Evolutionary conservation across 2,113 vertebrate species (phyloP).

Genomic region (Ornithorhynchus anatinus): DNA sequence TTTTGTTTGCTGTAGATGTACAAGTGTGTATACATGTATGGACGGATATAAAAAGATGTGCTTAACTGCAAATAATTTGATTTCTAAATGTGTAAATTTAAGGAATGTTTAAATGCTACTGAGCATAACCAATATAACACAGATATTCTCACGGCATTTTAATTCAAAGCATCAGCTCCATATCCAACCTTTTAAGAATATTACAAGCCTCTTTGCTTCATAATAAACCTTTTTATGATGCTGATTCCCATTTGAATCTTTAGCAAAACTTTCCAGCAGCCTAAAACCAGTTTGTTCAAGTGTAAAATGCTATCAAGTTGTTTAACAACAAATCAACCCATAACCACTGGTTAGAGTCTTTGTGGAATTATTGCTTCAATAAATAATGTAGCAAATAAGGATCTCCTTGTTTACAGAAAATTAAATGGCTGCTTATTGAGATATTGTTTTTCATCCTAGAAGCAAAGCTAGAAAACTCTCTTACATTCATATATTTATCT

Average conservation of each 20-base stretch:
- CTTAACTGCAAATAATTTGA: neutral
- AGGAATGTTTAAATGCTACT: no score
- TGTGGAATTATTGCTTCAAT: constrained; percentile 8
- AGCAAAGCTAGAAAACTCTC: neutral
- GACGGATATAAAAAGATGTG: neutral
- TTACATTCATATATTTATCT: neutral
- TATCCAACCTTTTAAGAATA: neutral
- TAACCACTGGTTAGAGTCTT: neutral
- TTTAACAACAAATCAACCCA: neutral
- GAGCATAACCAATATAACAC: neutral
- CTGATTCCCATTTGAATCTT: neutral
- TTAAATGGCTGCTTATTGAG: neutral
- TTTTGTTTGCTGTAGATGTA: no score
- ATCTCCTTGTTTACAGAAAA: constrained; percentile 12
- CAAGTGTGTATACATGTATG: neutral
- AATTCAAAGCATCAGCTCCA: neutral
- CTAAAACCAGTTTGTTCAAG: neutral
- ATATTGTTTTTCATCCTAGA: neutral
- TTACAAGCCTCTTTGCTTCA: neutral
- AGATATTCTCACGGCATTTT: neutral
- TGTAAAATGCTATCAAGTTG: neutral
- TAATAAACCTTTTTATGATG: neutral
- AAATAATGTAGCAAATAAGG: constrained; percentile 7
- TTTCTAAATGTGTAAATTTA: no score
- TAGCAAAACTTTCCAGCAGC: neutral